Percentiles rank a stretch among this genome's conserved stretches.
Conservation (phyloP, 1,140 invertebrate genomes). For the Cotesia chilonis region DNA sequence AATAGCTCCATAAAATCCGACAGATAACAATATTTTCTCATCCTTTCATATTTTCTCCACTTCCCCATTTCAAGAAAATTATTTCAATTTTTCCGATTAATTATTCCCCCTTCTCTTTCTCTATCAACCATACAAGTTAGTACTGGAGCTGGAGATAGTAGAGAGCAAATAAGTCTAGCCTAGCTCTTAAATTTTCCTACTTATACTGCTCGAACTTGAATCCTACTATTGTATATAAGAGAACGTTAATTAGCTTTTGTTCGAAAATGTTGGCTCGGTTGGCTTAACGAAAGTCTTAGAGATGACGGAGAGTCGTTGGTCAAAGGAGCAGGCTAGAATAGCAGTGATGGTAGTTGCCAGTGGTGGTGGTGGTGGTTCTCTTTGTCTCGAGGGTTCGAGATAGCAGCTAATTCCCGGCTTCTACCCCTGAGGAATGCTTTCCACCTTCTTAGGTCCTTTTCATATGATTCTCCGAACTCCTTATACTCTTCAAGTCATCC, state of each 20-base stretch:
- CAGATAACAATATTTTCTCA: constrained; percentile 16
- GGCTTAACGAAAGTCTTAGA: constrained; percentile 35
- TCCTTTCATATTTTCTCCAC: constrained; percentile 1
- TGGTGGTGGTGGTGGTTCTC: constrained; percentile 34
- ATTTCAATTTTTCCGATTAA: constrained; percentile 26
- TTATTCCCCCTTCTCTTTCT: constrained; percentile 1
- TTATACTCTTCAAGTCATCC: constrained; percentile 48
- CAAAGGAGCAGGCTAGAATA: constrained; percentile 31
- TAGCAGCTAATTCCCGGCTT: constrained; percentile 65
- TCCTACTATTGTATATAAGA: constrained; percentile 2
- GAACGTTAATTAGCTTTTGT: constrained; percentile 40
- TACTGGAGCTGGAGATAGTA: neutral
- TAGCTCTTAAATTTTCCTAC: neutral
- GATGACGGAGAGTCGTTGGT: constrained; percentile 26
- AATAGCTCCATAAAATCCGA: constrained; percentile 38
- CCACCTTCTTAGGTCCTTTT: constrained; percentile 34
- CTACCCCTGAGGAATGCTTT: constrained; percentile 59
- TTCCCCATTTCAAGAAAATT: constrained; percentile 22
- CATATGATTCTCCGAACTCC: constrained; percentile 43
- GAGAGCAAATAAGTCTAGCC: neutral
- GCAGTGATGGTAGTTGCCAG: no score
- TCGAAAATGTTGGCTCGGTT: constrained; percentile 34
- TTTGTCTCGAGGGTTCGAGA: constrained; percentile 64
- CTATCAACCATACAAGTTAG: neutral
- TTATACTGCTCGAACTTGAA: neutral